Evolutionary conservation across 2,888 invertebrate genomes (phyloP).

Genomic region (Diadegma fenestrale): DNA sequence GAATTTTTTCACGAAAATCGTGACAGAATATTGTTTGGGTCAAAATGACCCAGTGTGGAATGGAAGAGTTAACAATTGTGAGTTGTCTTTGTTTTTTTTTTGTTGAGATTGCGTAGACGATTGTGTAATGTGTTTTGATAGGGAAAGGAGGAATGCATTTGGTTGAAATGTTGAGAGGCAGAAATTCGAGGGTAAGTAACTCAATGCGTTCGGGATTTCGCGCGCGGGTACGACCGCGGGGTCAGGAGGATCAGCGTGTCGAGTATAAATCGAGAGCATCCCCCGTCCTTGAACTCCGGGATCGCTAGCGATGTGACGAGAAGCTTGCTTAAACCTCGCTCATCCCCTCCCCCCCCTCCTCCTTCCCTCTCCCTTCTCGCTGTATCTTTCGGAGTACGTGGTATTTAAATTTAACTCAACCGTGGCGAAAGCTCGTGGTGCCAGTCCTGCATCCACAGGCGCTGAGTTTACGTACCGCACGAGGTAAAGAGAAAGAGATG

Average conservation of each 20-base stretch:
- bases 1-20: no score
- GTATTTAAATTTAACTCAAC: slow-evolving; percentile 75
- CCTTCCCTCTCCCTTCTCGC: slow-evolving; percentile 4
- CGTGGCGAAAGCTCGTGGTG: slow-evolving; percentile 74
- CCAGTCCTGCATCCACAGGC: slow-evolving; percentile 49
- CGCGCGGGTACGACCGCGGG: slow-evolving; percentile 63
- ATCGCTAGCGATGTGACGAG: slow-evolving; percentile 61
- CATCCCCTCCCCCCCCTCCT: slow-evolving; percentile 16
- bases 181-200: slow-evolving; percentile 67
- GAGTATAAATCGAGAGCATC: slow-evolving; percentile 71
- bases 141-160: slow-evolving; percentile 53
- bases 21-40: no score
- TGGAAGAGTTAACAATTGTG: neutral
- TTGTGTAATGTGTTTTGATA: slow-evolving; percentile 44
- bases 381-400: slow-evolving; percentile 56
- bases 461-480: slow-evolving; percentile 47
- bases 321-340: slow-evolving; percentile 65
- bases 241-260: slow-evolving; percentile 73
- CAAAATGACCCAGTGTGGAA: no score
- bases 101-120: neutral
- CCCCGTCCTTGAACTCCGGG: slow-evolving; percentile 78
- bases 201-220: slow-evolving; percentile 64
- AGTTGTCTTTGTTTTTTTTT: neutral
- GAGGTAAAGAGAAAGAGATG: slow-evolving; percentile 42
- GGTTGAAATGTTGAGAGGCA: slow-evolving; percentile 51